Conservation (phyloP, 2,113 vertebrate species). For the Fulica atra region DNA sequence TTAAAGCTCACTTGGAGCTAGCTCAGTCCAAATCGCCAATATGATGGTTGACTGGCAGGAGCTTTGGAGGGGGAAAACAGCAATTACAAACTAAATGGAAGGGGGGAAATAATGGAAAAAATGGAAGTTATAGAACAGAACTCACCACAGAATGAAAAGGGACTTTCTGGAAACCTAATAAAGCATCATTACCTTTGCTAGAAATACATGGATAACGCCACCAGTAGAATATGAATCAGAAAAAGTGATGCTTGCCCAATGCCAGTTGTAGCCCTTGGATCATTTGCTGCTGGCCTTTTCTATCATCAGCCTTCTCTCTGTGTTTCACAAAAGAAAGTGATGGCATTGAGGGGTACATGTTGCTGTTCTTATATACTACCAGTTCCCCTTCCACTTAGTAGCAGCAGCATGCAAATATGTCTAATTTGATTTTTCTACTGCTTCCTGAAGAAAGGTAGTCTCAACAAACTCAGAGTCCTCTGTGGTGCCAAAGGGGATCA, state of each 20-base stretch:
- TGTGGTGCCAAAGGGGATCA: neutral
- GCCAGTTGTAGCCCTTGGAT: fast-evolving
- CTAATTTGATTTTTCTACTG: neutral
- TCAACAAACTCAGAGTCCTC: neutral
- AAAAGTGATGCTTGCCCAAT: neutral
- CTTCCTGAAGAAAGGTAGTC: neutral
- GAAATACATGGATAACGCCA: neutral
- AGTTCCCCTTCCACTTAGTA: neutral
- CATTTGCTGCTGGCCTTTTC: neutral
- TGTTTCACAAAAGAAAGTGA: neutral
- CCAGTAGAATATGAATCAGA: neutral
- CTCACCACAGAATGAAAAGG: slow-evolving; percentile 29
- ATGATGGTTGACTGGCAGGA: slow-evolving; percentile 39
- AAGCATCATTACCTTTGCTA: slow-evolving; percentile 32
- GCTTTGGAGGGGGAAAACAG: neutral
- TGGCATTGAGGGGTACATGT: neutral
- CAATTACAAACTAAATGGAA: slow-evolving; percentile 38
- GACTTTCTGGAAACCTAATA: slow-evolving; percentile 39
- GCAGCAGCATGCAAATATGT: neutral
- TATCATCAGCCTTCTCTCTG: neutral
- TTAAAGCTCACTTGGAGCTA: neutral
- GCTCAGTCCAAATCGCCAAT: slow-evolving; percentile 22
- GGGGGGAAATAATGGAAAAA: slow-evolving; percentile 32
- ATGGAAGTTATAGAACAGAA: slow-evolving; percentile 22
- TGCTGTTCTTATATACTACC: neutral